phyloP scores from a whole-genome alignment of 2,888 invertebrate genomes.

The Galeopsomyia nigrocyanea region DNA sequence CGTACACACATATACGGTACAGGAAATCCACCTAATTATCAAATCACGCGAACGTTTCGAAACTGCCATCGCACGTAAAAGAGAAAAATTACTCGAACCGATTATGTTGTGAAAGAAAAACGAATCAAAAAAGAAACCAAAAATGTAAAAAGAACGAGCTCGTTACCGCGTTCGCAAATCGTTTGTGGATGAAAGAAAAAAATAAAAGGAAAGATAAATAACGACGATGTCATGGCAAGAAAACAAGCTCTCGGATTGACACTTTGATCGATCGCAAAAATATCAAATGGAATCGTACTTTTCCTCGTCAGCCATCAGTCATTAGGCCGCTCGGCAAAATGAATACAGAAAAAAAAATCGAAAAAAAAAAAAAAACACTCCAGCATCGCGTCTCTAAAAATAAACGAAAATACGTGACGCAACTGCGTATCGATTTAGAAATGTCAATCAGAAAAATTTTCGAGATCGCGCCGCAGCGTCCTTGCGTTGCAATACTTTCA shows the following conservation, averaged over 20 bases:
- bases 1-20: not conserved
- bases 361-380: no score
- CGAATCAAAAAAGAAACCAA: conserved; percentile 5
- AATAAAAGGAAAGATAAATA: conserved; percentile 5
- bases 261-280: conserved; percentile 21
- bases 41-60: conserved; percentile 7
- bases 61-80: not conserved
- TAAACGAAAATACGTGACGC: no score
- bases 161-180: conserved; percentile 3
- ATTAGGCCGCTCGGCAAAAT: no score
- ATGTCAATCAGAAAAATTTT: not conserved
- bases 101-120: conserved; percentile 6
- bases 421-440: no score
- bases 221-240: not conserved
- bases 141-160: conserved; percentile 26
- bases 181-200: not conserved
- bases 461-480: not conserved
- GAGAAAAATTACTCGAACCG: not conserved
- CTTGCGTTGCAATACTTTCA: conserved; percentile 16
- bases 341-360: no score
- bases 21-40: conserved; percentile 8
- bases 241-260: conserved; percentile 8
- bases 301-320: not conserved
- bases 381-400: no score
- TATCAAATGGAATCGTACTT: conserved; percentile 6